phyloP scores from a whole-genome alignment of 2,113 vertebrate genomes.

The Hippocampus comes region DNA sequence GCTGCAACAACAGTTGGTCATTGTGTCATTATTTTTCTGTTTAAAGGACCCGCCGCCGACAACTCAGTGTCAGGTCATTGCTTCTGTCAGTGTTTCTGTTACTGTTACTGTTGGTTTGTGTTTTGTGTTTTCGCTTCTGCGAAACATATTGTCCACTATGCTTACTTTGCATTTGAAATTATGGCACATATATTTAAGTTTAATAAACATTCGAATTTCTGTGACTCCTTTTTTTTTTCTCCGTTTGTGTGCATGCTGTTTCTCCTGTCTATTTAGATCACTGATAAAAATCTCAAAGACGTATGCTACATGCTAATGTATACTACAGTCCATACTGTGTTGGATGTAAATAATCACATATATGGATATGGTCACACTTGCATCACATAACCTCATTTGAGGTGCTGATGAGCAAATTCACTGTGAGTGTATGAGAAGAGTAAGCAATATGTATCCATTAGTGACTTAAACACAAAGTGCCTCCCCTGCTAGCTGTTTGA shows the following conservation, averaged over 20 bases:
- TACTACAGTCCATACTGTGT: slow-evolving; percentile 11
- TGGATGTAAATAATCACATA: slow-evolving; percentile 32
- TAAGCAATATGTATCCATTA: slow-evolving; percentile 74
- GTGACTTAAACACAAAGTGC: slow-evolving; percentile 64
- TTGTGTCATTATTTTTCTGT: no score
- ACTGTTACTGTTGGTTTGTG: no score
- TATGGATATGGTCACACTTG: slow-evolving; percentile 12
- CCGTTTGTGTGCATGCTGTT: no score
- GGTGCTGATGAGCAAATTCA: slow-evolving; percentile 28
- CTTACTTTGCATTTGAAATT: background rate
- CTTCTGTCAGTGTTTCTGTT: no score
- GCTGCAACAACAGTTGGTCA: no score
- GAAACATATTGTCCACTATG: no score
- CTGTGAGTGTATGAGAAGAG: slow-evolving; percentile 53
- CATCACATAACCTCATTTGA: slow-evolving; percentile 12
- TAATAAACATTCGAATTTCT: background rate
- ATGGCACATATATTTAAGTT: background rate
- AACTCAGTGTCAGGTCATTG: no score
- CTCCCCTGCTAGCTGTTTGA: slow-evolving; percentile 78
- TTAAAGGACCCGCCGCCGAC: no score
- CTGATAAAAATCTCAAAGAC: background rate
- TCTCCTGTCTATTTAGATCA: no score
- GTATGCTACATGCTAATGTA: background rate
- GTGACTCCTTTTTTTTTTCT: background rate
- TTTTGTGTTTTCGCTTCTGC: no score